Base-by-base conservation (phyloP, 2,797 vertebrate genomes). In the Parauchenoglanis ngamensis region DNA sequence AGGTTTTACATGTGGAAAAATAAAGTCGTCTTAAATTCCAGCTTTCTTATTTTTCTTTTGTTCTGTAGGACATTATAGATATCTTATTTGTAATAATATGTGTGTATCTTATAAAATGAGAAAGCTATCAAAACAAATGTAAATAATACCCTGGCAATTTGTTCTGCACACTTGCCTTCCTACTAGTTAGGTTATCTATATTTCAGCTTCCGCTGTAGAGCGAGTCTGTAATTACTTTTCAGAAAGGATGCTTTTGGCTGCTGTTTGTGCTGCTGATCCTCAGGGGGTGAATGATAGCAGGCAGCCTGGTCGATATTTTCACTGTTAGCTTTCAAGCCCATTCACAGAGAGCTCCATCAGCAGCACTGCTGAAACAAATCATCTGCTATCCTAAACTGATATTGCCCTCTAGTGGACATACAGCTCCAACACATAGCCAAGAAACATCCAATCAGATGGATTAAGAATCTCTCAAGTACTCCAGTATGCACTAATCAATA, bases 321-420 rank as follows among this genome's bases (percentile, higher is more conserved):
- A 86, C 57, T 11, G 19, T 52, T 73, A 70, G 61, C 73, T 46
- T 84, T 89, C 68, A 78, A 73, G 28, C 72, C 61, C 68, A 82
- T 84, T 88, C 78, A 70, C 3, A 17, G 65, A 31, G 23, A 73
- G n/a, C 57, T 76, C 35, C 77, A 35, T 90, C 25, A 63, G 4
- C 52, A 70, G 72, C 10, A 0, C 68, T 44, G 25, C 63, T 46
- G 31, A 73, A 77, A 65, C 0, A 25, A 1, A 12, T 8, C 61
- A 78, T 40, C 17, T 46, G 44, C 3, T 65, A 7, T 40, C 52
- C 56, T 73, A 54, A 68, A 31, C 35, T 84, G 72, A 93, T 86
- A 93, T 91, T 93, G 94, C 93, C 94, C 92, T 92, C 95, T 94
- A 86, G 88, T 95, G 95, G 56, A 6, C 40, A 10, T 44, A n/a